phyloP scores from a whole-genome alignment of 2,888 invertebrate species.

The Empis stercorea region DNA sequence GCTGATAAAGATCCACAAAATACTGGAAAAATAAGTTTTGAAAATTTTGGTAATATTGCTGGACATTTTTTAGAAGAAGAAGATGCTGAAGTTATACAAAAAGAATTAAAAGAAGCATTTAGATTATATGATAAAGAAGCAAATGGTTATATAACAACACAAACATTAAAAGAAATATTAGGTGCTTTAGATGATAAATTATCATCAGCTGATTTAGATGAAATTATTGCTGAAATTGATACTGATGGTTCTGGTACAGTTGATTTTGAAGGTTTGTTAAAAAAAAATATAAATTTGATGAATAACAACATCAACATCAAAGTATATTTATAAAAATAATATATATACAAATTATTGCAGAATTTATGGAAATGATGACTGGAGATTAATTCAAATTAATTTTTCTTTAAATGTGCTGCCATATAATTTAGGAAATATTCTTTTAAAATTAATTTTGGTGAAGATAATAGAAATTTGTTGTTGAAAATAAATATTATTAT shows the following conservation, averaged over 20 bases:
- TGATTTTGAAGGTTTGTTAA: conserved; percentile 98
- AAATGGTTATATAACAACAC: conserved; percentile 86
- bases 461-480: too few relatives aligned
- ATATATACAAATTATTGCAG: conserved; percentile 38
- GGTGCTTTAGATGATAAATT: conserved; percentile 88
- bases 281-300: too few relatives aligned
- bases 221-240: conserved; percentile 95
- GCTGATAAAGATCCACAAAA: conserved; percentile 87
- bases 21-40: conserved; percentile 84
- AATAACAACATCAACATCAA: too few relatives aligned
- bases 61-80: conserved; percentile 91
- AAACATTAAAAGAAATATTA: conserved; percentile 84
- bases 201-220: conserved; percentile 82
- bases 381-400: conserved; percentile 50
- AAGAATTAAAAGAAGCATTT: conserved; percentile 95
- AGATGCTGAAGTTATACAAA: conserved; percentile 91
- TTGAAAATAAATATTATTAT: too few relatives aligned
- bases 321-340: too few relatives aligned
- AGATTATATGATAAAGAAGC: conserved; percentile 92
- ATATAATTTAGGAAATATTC: too few relatives aligned
- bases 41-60: conserved; percentile 85
- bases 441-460: too few relatives aligned
- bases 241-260: conserved; percentile 97
- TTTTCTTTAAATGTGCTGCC: too few relatives aligned
- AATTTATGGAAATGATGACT: conserved; percentile 94